Evolutionary conservation across 2,113 vertebrate species (phyloP), one percentile per base, ranked within the genome.

Genomic region (Rhabdomys dilectus): DNA sequence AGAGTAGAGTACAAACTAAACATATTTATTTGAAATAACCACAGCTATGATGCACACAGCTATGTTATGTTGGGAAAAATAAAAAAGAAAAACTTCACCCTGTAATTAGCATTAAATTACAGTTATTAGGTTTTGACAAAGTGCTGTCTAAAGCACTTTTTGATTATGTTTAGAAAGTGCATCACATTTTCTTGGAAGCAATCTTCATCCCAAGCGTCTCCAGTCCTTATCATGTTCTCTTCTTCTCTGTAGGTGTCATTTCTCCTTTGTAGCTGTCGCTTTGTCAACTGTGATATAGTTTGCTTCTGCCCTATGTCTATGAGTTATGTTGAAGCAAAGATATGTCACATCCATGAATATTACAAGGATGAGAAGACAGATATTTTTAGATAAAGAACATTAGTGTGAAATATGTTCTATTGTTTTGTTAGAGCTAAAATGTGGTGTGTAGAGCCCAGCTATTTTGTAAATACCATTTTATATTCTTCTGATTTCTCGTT

Each of bases 11-110:
- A 95, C 94, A 98, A 98, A 36, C 64, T 90, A 96, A 82, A 88
- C 17, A 85, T 98, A 88, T 70, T 96, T 88, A 96, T 98, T 81
- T 80, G 85, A 98, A 98, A 98, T 94, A 98, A 98, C 97, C 36
- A 84, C 77, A 97, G 89, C 60, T 91, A 56, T 60, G 8, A 94
- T 97, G 95, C 19, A 82, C 64, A 94, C 24, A 91, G 51, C 48
- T 88, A 22, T 42, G 91, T 92, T 66, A 97, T 93, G 36, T 77
- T 94, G 26, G 9, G 12, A 16, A 75, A 91, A 97, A 97, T 60
- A 77, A 96, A 84, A 53, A 22, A 8, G 3, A 66, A 94, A 95
- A 78, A 36, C 53, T 96, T 95, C 73, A 96, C 15, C 66, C 73
- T 91, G 60, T 96, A 8, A 94, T 95, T 97, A 97, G 94, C 60